Percentiles rank a stretch among this genome's conserved stretches.
Conservation (phyloP, 2,888 invertebrate species). For the Neoscelio sp. region DNA sequence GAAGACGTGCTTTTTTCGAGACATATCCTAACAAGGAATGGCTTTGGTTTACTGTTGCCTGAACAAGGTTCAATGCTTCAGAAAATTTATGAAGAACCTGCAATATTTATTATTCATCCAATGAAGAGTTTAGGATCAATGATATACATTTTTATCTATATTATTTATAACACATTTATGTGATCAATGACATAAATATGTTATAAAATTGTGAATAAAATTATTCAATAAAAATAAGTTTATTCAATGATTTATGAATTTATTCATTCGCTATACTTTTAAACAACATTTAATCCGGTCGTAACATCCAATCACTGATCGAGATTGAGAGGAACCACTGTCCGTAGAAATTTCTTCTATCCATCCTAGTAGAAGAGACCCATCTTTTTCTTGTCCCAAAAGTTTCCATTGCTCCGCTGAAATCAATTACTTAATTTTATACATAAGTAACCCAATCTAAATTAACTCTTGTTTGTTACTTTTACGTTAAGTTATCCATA, state of each 20-base stretch:
- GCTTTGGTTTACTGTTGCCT: slow-evolving; percentile 90
- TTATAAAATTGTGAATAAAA: too few relatives aligned
- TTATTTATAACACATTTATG: too few relatives aligned
- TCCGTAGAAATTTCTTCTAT: slow-evolving; percentile 77
- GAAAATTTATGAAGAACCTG: slow-evolving; percentile 87
- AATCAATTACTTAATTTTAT: slow-evolving; percentile 31
- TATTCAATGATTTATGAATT: neutral
- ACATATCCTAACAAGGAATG: slow-evolving; percentile 88
- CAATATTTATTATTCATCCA: slow-evolving; percentile 43
- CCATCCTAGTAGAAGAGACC: slow-evolving; percentile 90
- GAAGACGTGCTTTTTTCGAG: slow-evolving; percentile 83
- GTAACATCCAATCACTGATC: slow-evolving; percentile 80
- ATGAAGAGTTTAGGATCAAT: too few relatives aligned
- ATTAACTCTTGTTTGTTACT: too few relatives aligned
- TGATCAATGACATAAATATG: too few relatives aligned
- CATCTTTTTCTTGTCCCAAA: slow-evolving; percentile 92
- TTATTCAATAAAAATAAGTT: too few relatives aligned
- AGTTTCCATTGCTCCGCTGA: slow-evolving; percentile 90
- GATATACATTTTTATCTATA: too few relatives aligned
- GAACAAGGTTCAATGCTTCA: slow-evolving; percentile 88
- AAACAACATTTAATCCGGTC: slow-evolving; percentile 77
- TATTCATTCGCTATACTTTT: slow-evolving; percentile 69
- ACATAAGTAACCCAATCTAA: too few relatives aligned
- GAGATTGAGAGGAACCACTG: slow-evolving; percentile 62
- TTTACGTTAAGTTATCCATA: too few relatives aligned